phyloP scores from a whole-genome alignment of 2,113 vertebrate species.

The Sturnira hondurensis region DNA sequence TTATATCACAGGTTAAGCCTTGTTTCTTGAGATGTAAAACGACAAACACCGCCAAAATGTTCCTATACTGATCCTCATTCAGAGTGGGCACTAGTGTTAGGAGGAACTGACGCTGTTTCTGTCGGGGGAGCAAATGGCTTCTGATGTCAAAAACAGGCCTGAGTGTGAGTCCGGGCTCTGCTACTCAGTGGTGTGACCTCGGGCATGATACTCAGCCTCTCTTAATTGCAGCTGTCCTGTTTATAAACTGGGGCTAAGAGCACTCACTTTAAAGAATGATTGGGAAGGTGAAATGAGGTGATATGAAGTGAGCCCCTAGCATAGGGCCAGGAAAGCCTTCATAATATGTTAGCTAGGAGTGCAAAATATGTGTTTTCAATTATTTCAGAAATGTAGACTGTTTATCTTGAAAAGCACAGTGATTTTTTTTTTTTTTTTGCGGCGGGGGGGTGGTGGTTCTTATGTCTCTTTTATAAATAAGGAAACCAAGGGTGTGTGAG shows the following conservation, averaged over 20 bases:
- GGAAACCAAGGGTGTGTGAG: not conserved
- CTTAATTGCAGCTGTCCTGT: not conserved
- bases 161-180: not conserved
- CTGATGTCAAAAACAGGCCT: not conserved
- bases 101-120: not conserved
- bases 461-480: not conserved
- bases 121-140: not conserved
- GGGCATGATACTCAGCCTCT: not conserved
- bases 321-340: not conserved
- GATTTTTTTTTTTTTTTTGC: not conserved
- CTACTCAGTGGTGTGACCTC: not conserved
- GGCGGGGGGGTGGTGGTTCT: not conserved
- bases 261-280: not conserved
- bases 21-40: not conserved
- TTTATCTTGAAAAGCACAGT: slow-evolving; percentile 2
- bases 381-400: not conserved
- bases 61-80: not conserved
- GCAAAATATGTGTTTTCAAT: not conserved
- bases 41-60: not conserved
- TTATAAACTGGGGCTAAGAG: not conserved
- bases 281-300: not conserved
- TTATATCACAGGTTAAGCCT: not conserved
- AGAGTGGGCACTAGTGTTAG: not conserved
- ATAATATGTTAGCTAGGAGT: not conserved
- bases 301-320: not conserved